A percentile compares a stretch with the other conserved stretches of the same genome.
phyloP scores from a whole-genome alignment of 2,888 invertebrate genomes.

The Callyntrura sp. region DNA sequence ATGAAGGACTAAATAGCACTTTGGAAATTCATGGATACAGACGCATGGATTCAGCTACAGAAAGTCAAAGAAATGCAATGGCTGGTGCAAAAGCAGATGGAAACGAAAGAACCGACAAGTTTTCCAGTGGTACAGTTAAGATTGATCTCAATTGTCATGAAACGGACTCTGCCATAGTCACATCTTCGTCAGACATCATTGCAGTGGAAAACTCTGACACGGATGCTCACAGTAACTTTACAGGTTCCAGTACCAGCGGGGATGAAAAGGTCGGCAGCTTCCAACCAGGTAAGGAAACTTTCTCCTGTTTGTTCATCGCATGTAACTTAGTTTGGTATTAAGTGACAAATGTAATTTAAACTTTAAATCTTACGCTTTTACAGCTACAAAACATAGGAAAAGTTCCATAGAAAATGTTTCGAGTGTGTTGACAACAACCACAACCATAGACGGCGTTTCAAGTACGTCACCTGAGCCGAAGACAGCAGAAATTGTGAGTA shows the following conservation, averaged over 20 bases:
- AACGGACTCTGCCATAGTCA: conserved; percentile 84
- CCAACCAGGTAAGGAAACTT: conserved; percentile 80
- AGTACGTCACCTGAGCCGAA: conserved; percentile 84
- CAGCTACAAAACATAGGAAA: conserved; percentile 73
- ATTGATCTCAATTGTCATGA: conserved; percentile 84
- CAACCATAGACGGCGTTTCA: conserved; percentile 82
- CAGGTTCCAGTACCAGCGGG: conserved; percentile 78
- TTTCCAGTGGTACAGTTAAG: conserved; percentile 80
- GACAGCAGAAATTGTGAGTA: conserved; percentile 83
- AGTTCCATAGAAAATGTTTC: conserved; percentile 71
- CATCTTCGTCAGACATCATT: conserved; percentile 84
- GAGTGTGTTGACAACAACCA: conserved; percentile 72
- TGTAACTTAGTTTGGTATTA: too few species aligned
- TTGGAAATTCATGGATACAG: conserved; percentile 60
- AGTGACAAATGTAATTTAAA: too few species aligned
- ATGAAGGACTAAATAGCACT: conserved; percentile 63
- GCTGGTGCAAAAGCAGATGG: conserved; percentile 52
- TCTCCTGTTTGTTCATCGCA: conserved; percentile 8
- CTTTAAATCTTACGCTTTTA: background rate
- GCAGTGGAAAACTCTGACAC: conserved; percentile 80
- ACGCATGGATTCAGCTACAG: conserved; percentile 47
- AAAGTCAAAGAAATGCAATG: conserved; percentile 58
- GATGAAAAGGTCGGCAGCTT: conserved; percentile 82
- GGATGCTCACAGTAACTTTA: conserved; percentile 79
- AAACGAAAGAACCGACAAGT: conserved; percentile 68